These are phyloP conservation scores for Procambarus clarkii DNA, from an alignment of 1,140 invertebrate species.

Conservation along the genomic window DNA sequence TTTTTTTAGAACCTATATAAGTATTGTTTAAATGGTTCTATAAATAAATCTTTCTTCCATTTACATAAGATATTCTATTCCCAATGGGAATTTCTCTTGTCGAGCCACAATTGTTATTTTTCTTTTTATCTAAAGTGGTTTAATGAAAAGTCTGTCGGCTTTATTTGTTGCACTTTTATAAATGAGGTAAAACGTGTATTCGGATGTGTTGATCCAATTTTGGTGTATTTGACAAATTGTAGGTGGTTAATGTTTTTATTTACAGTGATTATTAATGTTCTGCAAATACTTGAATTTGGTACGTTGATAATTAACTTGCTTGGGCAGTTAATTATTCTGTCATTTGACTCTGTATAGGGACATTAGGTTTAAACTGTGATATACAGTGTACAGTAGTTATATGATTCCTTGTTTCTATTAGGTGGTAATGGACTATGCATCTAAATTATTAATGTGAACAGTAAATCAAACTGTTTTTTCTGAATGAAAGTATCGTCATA, in stretches of 20 bases:
- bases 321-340: slow-evolving; percentile 13
- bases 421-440: slow-evolving; percentile 15
- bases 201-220: not conserved
- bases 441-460: not conserved
- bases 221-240: not conserved
- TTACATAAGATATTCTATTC: slow-evolving; percentile 10
- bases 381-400: slow-evolving; percentile 47
- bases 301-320: not conserved
- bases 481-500: not conserved
- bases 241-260: slow-evolving; percentile 4
- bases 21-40: not conserved
- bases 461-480: slow-evolving; percentile 6
- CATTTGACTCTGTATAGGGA: slow-evolving; percentile 33
- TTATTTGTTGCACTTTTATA: not conserved
- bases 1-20: not conserved
- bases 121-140: not conserved
- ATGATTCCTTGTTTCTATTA: slow-evolving; percentile 37
- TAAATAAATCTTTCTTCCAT: slow-evolving; percentile 3
- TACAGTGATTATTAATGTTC: not conserved
- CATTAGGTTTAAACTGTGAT: slow-evolving; percentile 67
- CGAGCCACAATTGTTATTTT: not conserved
- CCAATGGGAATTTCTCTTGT: slow-evolving; percentile 22
- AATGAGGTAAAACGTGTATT: not conserved
- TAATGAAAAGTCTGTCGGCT: not conserved
- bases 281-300: slow-evolving; percentile 2